Evolutionary conservation across 2,888 invertebrate genomes (phyloP), one percentile per base, ranked within the genome.

Genomic region (Silvanus unidentatus): DNA sequence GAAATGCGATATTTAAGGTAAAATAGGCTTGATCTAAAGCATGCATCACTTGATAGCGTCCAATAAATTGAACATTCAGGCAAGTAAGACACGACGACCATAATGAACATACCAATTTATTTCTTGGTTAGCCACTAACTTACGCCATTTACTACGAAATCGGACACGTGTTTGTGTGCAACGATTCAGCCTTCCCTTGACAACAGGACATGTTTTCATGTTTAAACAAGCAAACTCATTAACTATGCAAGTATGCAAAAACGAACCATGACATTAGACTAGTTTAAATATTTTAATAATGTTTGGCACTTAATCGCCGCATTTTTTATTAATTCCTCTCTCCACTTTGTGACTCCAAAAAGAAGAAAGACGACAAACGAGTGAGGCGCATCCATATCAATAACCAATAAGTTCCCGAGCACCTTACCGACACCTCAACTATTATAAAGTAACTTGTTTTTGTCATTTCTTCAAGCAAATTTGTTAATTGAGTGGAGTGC

Each of bases 71-170:
- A 54, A 55, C 59, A 56, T 57, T 54, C 56, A 52, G 58, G 54
- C 59, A 52, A 53, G 57, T 58, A 55, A 58, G 51, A 60, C 58
- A 58, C 60, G 59, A 59, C 56, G 58, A 54, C 59, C 60, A 58
- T 62, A 63, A 62, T 63, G 63, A 63, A 63, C 63, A 55, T 53
- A 55, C 57, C 58, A 58, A 62, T 62, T 63, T 63, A 63, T 63
- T 58, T 54, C 48, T 51, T 46, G 53, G 47, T 51, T 49, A 47
- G 54, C 59, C 60, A 59, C 63, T 63, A 62, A 60, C 58, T 60
- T 60, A 63, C 58, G 56, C 59, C 43, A 51, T 57, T 55, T 48
- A 50, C 49, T 49, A 50, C 47, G 48, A 50, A 48, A 50, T 52
- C 50, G 49, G 54, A 54, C 54, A 49, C 52, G 54, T 52, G 52